Evolutionary conservation across 2,797 vertebrate genomes (phyloP).

Genomic region (Amniataba percoides): DNA sequence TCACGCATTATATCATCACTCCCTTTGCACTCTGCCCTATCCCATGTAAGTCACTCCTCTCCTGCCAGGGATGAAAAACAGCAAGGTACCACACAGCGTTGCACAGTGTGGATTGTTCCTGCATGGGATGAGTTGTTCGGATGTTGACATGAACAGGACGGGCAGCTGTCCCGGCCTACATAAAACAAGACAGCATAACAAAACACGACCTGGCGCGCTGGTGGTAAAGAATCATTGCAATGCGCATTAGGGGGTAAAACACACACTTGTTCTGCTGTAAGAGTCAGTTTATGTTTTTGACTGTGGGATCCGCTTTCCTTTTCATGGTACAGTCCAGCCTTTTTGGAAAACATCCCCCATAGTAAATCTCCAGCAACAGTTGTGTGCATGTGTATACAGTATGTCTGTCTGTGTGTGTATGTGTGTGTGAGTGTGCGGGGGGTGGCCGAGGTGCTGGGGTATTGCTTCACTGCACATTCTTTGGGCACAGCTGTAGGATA

Average conservation of each 20-base stretch:
- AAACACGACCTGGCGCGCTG: slow-evolving; percentile 51
- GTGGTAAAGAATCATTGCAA: slow-evolving; percentile 50
- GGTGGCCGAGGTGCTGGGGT: slow-evolving; percentile 14
- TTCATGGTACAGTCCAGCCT: slow-evolving; percentile 16
- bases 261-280: slow-evolving; percentile 40
- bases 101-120: slow-evolving; percentile 33
- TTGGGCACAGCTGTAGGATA: slow-evolving; percentile 63
- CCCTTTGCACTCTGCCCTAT: slow-evolving; percentile 39
- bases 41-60: background rate
- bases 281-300: slow-evolving; percentile 50
- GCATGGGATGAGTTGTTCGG: slow-evolving; percentile 7
- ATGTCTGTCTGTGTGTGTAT: background rate
- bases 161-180: slow-evolving; percentile 54
- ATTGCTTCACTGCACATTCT: slow-evolving; percentile 55
- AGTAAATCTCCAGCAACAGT: slow-evolving; percentile 28
- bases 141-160: slow-evolving; percentile 50
- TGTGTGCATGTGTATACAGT: slow-evolving; percentile 22
- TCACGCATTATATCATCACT: slow-evolving; percentile 1
- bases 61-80: slow-evolving; percentile 19
- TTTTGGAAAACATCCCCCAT: slow-evolving; percentile 19
- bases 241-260: slow-evolving; percentile 46
- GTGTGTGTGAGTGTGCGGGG: slow-evolving; percentile 9
- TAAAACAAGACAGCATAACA: slow-evolving; percentile 37
- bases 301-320: slow-evolving; percentile 25
- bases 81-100: slow-evolving; percentile 18